Evolutionary conservation across 2,797 vertebrate genomes (phyloP).

Genomic region (Eutrigla gurnardus): DNA sequence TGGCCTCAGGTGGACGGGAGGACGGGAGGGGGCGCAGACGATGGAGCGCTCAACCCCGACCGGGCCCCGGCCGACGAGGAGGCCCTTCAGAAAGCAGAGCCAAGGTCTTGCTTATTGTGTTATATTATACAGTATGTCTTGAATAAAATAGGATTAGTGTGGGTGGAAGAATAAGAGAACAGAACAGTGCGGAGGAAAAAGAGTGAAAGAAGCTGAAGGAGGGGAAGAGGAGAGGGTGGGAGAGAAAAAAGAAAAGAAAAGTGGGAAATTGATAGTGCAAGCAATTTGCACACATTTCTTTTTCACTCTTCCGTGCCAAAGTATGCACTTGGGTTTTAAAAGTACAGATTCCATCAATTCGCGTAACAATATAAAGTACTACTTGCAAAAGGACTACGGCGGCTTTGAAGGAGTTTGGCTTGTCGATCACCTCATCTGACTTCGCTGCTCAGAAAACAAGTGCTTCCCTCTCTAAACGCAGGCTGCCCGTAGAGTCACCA

Average conservation of each 20-base stretch:
- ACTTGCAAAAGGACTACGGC: slow-evolving; percentile 9
- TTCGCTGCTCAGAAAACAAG: neutral
- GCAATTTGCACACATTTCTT: slow-evolving; percentile 32
- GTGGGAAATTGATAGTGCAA: slow-evolving; percentile 36
- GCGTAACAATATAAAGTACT: slow-evolving; percentile 9
- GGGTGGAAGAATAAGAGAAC: slow-evolving; percentile 69
- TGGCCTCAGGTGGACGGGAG: slow-evolving; percentile 70
- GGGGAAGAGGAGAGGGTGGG: slow-evolving; percentile 46
- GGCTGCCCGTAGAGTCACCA: too few relatives aligned
- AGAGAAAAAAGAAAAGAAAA: slow-evolving; percentile 12
- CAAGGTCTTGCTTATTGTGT: slow-evolving; percentile 68
- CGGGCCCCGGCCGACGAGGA: slow-evolving; percentile 39
- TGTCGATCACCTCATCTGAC: slow-evolving; percentile 15
- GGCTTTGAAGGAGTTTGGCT: slow-evolving; percentile 12
- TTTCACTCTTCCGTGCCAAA: slow-evolving; percentile 40
- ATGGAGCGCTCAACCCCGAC: slow-evolving; percentile 45
- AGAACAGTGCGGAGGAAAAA: slow-evolving; percentile 46
- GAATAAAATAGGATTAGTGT: slow-evolving; percentile 76
- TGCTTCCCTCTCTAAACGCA: neutral
- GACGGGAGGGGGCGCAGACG: slow-evolving; percentile 42
- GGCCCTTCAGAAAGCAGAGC: slow-evolving; percentile 32
- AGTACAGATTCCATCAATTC: slow-evolving; percentile 24
- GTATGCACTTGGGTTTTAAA: slow-evolving; percentile 49
- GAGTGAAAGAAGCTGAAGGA: slow-evolving; percentile 45
- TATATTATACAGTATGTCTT: slow-evolving; percentile 68